Conservation (phyloP, 2,113 vertebrate species). For the Bombycilla garrulus region DNA sequence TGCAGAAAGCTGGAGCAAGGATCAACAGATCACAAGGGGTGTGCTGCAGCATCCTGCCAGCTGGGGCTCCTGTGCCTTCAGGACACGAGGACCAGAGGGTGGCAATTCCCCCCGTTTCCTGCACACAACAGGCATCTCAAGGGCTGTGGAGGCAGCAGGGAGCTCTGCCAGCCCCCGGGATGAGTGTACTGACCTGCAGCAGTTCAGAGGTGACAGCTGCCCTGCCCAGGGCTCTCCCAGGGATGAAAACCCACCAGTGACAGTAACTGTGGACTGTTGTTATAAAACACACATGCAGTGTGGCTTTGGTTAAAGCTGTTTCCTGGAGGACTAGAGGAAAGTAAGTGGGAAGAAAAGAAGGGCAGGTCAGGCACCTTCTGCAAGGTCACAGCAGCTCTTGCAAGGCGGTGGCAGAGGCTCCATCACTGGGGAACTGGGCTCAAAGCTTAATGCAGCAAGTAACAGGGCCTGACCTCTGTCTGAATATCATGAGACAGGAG, state of each 20-base stretch:
- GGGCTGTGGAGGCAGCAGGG: not conserved
- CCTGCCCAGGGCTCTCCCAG: not conserved
- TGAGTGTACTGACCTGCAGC: not conserved
- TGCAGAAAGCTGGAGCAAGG: not conserved
- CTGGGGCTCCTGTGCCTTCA: not conserved
- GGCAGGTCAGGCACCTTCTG: not conserved
- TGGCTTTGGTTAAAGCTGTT: not conserved
- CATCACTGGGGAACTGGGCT: not conserved
- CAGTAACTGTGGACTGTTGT: not conserved
- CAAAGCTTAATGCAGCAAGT: not conserved
- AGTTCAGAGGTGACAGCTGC: not conserved
- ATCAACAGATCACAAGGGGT: fast-evolving
- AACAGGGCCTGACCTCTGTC: not conserved
- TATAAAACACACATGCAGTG: not conserved
- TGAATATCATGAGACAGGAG: not conserved
- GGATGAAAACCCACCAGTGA: not conserved
- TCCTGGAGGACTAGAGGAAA: not conserved
- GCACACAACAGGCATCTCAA: not conserved
- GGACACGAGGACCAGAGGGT: fast-evolving
- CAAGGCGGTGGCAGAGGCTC: not conserved
- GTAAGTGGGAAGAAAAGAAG: not conserved
- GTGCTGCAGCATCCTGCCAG: fast-evolving
- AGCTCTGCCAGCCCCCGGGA: not conserved
- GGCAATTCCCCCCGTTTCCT: not conserved
- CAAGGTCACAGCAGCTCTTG: not conserved